phyloP scores from a whole-genome alignment of 1,140 invertebrate species.

The Phortica variegata region DNA sequence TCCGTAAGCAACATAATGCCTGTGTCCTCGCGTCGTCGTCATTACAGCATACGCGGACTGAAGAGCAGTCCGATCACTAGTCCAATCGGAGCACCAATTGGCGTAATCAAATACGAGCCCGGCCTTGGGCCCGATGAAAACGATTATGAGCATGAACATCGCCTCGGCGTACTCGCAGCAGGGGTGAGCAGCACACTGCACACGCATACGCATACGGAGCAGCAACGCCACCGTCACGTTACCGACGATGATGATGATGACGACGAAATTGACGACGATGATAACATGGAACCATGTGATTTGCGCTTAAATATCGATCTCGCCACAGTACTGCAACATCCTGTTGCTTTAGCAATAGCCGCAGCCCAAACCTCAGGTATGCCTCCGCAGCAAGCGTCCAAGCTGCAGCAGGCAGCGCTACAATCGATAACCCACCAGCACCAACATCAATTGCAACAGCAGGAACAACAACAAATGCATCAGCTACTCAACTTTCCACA shows the following conservation, averaged over 20 bases:
- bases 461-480: constrained; percentile 18
- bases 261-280: constrained; percentile 14
- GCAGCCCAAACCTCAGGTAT: constrained; percentile 21
- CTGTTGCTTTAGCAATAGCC: constrained; percentile 14
- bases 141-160: constrained; percentile 31
- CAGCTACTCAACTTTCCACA: constrained; percentile 16
- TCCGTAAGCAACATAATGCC: constrained; percentile 1
- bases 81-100: constrained; percentile 34
- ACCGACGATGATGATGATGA: constrained; percentile 25
- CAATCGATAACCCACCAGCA: constrained; percentile 19
- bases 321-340: constrained; percentile 25
- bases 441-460: constrained; percentile 22
- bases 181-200: constrained; percentile 25
- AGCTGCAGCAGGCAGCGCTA: constrained; percentile 16
- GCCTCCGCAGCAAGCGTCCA: constrained; percentile 2
- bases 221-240: constrained; percentile 25
- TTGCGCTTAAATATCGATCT: constrained; percentile 32
- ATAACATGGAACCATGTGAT: constrained; percentile 42
- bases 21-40: constrained; percentile 16
- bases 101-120: constrained; percentile 44
- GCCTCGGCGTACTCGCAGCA: constrained; percentile 27
- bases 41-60: constrained; percentile 24
- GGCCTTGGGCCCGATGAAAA: constrained; percentile 27
- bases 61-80: constrained; percentile 45
- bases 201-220: constrained; percentile 8